Conservation (phyloP, 2,888 invertebrate species). For the Meteorus colon region DNA sequence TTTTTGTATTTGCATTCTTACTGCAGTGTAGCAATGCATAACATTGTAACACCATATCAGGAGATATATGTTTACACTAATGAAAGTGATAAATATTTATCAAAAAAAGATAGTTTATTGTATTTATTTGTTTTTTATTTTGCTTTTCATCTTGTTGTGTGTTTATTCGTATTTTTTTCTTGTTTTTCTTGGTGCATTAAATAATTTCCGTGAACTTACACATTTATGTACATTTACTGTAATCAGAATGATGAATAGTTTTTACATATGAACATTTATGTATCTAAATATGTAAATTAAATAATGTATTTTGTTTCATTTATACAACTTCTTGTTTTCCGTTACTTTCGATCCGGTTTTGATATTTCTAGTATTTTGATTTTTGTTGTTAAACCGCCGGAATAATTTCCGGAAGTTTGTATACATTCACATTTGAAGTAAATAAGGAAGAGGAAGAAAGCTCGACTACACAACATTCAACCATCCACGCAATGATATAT, state of each 20-base stretch:
- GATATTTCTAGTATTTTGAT: neutral
- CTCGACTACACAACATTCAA: constrained; percentile 39
- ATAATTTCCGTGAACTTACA: too few relatives aligned
- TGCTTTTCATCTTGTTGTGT: too few relatives aligned
- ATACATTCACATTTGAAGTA: neutral
- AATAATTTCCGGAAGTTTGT: constrained; percentile 23
- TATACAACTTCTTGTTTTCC: constrained; percentile 15
- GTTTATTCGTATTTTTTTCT: too few relatives aligned
- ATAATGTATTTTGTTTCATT: neutral
- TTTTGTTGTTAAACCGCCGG: constrained; percentile 19
- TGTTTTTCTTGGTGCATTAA: too few relatives aligned
- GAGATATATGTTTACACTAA: neutral
- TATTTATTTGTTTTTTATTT: neutral
- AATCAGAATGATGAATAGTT: too few relatives aligned
- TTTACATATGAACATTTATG: too few relatives aligned
- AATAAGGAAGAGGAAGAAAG: constrained; percentile 45
- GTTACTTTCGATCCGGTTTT: constrained; percentile 1
- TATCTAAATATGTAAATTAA: too few relatives aligned
- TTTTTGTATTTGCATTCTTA: neutral
- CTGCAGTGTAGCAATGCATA: neutral
- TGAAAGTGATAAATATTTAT: neutral
- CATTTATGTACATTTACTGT: neutral
- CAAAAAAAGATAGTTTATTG: neutral
- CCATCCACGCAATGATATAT: constrained; percentile 27
- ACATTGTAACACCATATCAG: neutral